Evolutionary conservation across 2,113 vertebrate species (phyloP).

Genomic region (Pao palembangensis): DNA sequence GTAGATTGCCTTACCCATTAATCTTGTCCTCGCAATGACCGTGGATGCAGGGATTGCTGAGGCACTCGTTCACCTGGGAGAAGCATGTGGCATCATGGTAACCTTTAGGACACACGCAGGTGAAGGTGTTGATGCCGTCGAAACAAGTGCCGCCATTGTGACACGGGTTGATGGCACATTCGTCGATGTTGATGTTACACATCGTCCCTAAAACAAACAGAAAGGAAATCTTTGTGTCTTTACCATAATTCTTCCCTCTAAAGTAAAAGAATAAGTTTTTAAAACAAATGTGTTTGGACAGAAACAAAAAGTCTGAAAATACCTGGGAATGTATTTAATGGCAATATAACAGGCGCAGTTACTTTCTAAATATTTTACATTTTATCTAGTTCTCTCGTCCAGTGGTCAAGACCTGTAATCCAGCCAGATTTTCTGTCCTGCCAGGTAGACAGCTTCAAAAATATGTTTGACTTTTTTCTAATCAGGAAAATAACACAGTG

Average conservation of each 20-base stretch:
- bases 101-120: conserved; percentile 86
- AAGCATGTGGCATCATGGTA: conserved; percentile 88
- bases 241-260: background rate
- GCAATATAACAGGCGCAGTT: no score
- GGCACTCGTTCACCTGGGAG: conserved; percentile 93
- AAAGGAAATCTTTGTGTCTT: background rate
- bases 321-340: no score
- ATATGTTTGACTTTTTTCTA: conserved; percentile 10
- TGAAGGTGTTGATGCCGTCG: conserved; percentile 85
- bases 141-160: conserved; percentile 91
- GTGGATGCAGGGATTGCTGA: conserved; percentile 91
- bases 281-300: no score
- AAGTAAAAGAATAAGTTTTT: background rate
- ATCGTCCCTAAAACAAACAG: conserved; percentile 76
- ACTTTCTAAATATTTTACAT: no score
- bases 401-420: no score
- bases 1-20: conserved; percentile 80
- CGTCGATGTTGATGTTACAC: conserved; percentile 91
- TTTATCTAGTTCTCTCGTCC: no score
- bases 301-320: no score
- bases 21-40: conserved; percentile 86
- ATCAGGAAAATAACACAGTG: background rate
- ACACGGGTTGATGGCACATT: conserved; percentile 87
- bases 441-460: background rate
- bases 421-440: no score